These are phyloP conservation scores for Syngnathus scovelli DNA, from an alignment of 2,113 vertebrate genomes.

Conservation along the genomic window DNA sequence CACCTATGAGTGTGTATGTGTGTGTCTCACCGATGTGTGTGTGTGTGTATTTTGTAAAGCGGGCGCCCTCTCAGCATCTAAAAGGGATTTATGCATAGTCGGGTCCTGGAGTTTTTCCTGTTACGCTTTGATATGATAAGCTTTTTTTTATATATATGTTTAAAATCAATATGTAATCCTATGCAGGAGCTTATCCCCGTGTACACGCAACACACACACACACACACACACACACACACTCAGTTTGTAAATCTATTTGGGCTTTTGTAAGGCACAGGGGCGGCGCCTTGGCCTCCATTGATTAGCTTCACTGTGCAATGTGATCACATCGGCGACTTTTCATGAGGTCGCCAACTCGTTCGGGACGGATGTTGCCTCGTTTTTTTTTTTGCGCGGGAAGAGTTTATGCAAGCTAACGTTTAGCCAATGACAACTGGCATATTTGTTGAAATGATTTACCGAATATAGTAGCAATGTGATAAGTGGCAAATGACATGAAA, in stretches of 20 bases:
- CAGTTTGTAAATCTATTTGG: conserved; percentile 99
- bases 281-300: conserved; percentile 90
- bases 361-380: conserved; percentile 73
- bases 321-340: conserved; percentile 93
- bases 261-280: conserved; percentile 95
- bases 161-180: conserved; percentile 99
- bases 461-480: too few species aligned
- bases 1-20: conserved; percentile 44
- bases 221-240: conserved; percentile 32
- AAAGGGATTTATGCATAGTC: conserved; percentile 96
- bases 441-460: neutral
- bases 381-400: neutral
- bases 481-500: too few species aligned
- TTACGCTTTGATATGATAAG: conserved; percentile 99
- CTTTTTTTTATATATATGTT: conserved; percentile 86
- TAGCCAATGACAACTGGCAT: neutral
- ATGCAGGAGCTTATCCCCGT: conserved; percentile 97
- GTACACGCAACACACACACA: conserved; percentile 39
- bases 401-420: neutral
- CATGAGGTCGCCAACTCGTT: conserved; percentile 98
- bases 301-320: conserved; percentile 95
- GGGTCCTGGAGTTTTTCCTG: conserved; percentile 86
- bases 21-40: conserved; percentile 26
- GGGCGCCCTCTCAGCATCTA: conserved; percentile 81
- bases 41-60: conserved; percentile 77